These are phyloP conservation scores for Macquaria australasica DNA, from an alignment of 2,113 vertebrate genomes.

Conservation along the genomic window DNA sequence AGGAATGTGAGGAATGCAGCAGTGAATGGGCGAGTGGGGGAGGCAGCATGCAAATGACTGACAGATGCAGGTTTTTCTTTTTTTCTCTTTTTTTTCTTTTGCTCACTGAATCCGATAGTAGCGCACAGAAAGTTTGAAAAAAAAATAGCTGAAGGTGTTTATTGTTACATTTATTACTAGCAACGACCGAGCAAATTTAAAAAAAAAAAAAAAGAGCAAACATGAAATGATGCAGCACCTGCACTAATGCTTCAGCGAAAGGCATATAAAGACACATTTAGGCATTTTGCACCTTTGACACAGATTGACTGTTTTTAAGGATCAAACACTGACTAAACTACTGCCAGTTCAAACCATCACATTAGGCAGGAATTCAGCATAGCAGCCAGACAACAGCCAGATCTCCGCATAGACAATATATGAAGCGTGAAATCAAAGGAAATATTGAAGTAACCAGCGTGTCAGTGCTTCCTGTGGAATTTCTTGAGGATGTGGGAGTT, in stretches of 20 bases:
- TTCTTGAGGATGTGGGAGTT: constrained; percentile 24
- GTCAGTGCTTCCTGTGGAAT: constrained; percentile 31
- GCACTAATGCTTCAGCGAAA: not conserved
- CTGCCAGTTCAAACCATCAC: constrained; percentile 20
- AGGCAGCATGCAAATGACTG: constrained; percentile 27
- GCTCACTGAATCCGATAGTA: not conserved
- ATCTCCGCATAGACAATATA: constrained; percentile 9
- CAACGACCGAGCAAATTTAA: not conserved
- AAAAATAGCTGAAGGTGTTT: not conserved
- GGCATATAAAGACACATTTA: constrained; percentile 9
- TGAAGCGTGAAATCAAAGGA: constrained; percentile 57
- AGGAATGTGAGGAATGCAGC: constrained; percentile 73
- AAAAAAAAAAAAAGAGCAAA: not conserved
- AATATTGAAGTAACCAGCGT: not conserved
- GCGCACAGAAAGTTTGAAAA: not conserved
- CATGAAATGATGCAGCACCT: not conserved
- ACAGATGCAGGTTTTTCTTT: not conserved
- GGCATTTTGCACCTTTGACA: not conserved
- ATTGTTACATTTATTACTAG: not conserved
- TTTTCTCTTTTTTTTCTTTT: not conserved
- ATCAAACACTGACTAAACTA: constrained; percentile 43
- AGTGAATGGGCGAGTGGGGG: constrained; percentile 33
- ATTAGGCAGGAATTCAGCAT: constrained; percentile 61
- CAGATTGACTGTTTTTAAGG: constrained; percentile 38
- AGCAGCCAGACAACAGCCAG: constrained; percentile 29